These are phyloP conservation scores for Eustalomyia histrio DNA, from an alignment of 2,888 invertebrate species.

Conservation along the genomic window DNA sequence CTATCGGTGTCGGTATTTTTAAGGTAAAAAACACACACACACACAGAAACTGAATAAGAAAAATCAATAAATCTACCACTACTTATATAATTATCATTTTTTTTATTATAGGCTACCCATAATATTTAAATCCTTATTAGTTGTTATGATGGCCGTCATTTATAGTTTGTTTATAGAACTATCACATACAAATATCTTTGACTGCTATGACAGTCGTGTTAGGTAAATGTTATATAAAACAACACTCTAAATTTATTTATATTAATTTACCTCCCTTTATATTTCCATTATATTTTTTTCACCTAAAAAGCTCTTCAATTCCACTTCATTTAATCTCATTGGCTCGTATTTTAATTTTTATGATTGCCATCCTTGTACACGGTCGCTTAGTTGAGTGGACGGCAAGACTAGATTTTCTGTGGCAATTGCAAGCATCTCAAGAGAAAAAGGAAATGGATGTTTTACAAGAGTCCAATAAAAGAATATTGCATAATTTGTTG, in stretches of 20 bases:
- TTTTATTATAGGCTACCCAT: slow-evolving; percentile 84
- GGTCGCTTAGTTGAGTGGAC: slow-evolving; percentile 94
- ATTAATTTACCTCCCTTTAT: background rate
- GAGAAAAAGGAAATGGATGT: slow-evolving; percentile 96
- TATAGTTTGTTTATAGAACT: slow-evolving; percentile 90
- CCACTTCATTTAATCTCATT: slow-evolving; percentile 89
- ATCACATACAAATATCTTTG: slow-evolving; percentile 89
- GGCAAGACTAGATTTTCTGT: slow-evolving; percentile 89
- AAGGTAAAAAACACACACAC: slow-evolving; percentile 79
- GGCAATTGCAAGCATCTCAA: slow-evolving; percentile 92
- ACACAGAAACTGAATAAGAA: no score
- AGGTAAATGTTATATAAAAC: slow-evolving; percentile 81
- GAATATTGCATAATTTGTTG: slow-evolving; percentile 92
- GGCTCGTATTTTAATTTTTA: slow-evolving; percentile 90
- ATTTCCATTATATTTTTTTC: slow-evolving; percentile 39
- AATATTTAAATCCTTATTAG: slow-evolving; percentile 87
- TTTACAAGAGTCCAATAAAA: slow-evolving; percentile 92
- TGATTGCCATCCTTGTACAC: slow-evolving; percentile 90
- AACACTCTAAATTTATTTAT: background rate
- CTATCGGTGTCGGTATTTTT: slow-evolving; percentile 92
- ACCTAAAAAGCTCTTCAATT: slow-evolving; percentile 82
- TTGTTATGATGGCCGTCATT: slow-evolving; percentile 88
- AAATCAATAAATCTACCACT: background rate
- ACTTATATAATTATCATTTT: background rate
- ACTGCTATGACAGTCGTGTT: slow-evolving; percentile 89